These are phyloP conservation scores for Pseudopodoces humilis DNA, from an alignment of 2,113 vertebrate genomes.

Conservation along the genomic window DNA sequence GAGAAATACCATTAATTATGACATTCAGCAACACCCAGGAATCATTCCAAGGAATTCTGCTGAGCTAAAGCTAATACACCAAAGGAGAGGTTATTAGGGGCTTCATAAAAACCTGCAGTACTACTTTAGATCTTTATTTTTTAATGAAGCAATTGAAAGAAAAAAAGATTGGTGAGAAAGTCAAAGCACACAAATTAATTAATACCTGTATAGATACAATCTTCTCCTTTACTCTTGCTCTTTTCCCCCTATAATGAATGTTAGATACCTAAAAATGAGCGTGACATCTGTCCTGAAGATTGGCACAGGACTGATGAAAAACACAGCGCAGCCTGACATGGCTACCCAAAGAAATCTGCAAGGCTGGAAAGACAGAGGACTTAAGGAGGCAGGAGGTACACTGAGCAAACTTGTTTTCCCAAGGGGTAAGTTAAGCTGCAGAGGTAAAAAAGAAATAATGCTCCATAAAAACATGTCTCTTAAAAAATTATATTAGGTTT, in stretches of 20 bases:
- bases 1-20: constrained; percentile 24
- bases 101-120: neutral
- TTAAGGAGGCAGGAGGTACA: rapidly evolving
- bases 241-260: neutral
- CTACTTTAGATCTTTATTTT: neutral
- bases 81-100: neutral
- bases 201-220: neutral
- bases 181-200: neutral
- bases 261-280: neutral
- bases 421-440: neutral
- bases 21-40: neutral
- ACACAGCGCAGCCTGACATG: rapidly evolving
- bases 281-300: neutral
- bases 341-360: neutral
- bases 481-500: neutral
- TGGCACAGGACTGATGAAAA: neutral
- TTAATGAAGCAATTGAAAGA: neutral
- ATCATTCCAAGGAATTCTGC: constrained; percentile 19
- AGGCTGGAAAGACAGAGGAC: neutral
- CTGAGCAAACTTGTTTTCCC: neutral
- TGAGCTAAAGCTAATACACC: neutral
- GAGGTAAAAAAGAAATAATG: neutral
- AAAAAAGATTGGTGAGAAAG: neutral
- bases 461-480: neutral
- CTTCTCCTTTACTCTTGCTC: neutral